Conservation (phyloP, 2,113 vertebrate species). For the Eurypyga helias region DNA sequence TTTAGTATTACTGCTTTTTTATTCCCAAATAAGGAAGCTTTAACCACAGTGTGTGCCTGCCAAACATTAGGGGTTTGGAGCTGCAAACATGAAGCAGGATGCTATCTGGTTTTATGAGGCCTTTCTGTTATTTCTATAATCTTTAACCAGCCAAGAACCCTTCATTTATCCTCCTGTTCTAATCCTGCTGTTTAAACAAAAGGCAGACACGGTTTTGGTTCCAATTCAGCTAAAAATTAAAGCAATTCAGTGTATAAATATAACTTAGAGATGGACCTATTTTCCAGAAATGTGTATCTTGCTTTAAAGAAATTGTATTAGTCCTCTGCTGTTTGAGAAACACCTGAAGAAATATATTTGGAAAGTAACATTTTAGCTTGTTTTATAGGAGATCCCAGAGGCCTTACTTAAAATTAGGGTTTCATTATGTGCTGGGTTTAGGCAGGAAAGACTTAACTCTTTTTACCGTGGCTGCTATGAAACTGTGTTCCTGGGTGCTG, state of each 20-base stretch:
- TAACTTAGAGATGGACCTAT: background rate
- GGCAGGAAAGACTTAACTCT: too few species aligned
- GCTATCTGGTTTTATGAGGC: conserved; percentile 63
- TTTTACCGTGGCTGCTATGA: too few species aligned
- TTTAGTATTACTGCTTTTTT: conserved; percentile 37
- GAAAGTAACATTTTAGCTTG: background rate
- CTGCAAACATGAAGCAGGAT: conserved; percentile 48
- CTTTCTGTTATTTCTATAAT: conserved; percentile 70
- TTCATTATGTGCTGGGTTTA: background rate
- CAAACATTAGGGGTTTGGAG: conserved; percentile 56
- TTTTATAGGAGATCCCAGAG: background rate
- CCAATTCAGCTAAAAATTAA: background rate
- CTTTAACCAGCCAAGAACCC: conserved; percentile 40
- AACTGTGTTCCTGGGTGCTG: too few species aligned
- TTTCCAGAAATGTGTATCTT: background rate
- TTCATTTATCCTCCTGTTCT: conserved; percentile 41
- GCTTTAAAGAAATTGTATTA: background rate
- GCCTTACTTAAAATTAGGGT: background rate
- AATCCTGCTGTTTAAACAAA: conserved; percentile 55
- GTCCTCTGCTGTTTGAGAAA: background rate
- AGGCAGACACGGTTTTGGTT: background rate
- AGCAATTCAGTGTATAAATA: background rate
- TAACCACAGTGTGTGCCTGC: conserved; percentile 14
- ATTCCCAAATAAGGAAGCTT: conserved; percentile 74
- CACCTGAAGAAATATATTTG: background rate